Evolutionary conservation across 1,140 invertebrate genomes (phyloP), one percentile per base, ranked within the genome.

Genomic region (Ctenoplectra terminalis): DNA sequence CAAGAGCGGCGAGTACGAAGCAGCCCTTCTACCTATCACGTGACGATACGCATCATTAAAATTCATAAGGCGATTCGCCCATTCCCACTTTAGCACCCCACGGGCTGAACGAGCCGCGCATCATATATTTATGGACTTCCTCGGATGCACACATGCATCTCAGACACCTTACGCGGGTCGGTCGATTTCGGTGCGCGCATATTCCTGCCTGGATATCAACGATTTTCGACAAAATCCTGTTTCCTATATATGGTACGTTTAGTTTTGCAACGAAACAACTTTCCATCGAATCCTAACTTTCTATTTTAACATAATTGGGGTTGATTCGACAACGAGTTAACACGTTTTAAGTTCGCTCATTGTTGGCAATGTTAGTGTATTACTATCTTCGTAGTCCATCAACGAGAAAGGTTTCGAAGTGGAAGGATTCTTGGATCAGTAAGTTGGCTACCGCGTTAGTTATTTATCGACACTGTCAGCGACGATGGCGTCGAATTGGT

Each of bases 1-100:
- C 76, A 76, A 82, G 81, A 72, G 58, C 80, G 63, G 54, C 77
- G 83, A 81, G 87, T 82, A 72, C 56, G 81, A 81, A 83, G 82
- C 87, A 81, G 71, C 84, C 84, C 89, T 90, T 90, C 87, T 73
- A 83, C 82, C 81, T 87, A 87, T 91, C 91, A 90, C 90, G 88
- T 89, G 91, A 91, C 87, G 88, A 85, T 86, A 88, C 80, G 78
- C 69, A 71, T 86, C 89, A 90, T 93, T 91, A 91, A 92, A 93
- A 93, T 93, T 93, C 91, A 92, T 92, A 92, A 93, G 90, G 88
- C 78, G 81, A 83, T 78, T 87, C 85, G 84, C 74, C 82, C 85
- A 74, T 91, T 92, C 89, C 85, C 90, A 89, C 85, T 91, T 91
- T 90, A 89, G 77, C 84, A 66, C 87, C 71, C 86, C 66, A 46